phyloP scores from a whole-genome alignment of 2,797 vertebrate species.

The Cirrhinus molitorella region DNA sequence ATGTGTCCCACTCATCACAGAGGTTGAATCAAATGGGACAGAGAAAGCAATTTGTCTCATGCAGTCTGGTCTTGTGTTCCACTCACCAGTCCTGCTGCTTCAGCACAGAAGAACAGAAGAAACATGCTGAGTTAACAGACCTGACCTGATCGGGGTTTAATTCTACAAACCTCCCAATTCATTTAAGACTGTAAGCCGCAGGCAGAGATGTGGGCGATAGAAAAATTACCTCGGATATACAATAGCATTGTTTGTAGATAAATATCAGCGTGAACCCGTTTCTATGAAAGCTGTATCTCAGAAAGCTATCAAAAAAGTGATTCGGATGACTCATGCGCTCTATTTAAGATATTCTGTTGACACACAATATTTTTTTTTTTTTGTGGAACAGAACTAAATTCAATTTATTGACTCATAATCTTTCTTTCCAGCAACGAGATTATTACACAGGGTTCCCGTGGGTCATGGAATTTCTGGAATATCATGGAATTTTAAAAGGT shows the following conservation, averaged over 20 bases:
- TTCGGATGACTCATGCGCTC: background rate
- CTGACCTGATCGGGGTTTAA: constrained; percentile 56
- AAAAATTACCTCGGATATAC: background rate
- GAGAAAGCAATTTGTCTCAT: constrained; percentile 69
- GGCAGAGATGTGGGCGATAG: constrained; percentile 10
- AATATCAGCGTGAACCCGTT: background rate
- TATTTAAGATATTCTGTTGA: background rate
- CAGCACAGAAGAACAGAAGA: constrained; percentile 59
- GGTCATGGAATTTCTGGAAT: too few species aligned
- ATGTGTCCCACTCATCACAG: constrained; percentile 80
- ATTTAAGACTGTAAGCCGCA: constrained; percentile 45
- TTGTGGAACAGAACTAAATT: background rate
- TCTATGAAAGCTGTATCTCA: background rate
- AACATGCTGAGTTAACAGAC: constrained; percentile 59
- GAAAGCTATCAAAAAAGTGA: background rate
- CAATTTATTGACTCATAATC: background rate
- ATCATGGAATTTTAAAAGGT: too few species aligned
- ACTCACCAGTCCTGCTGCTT: constrained; percentile 58
- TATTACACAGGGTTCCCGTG: too few species aligned
- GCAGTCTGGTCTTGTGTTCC: constrained; percentile 64
- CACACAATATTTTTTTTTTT: background rate
- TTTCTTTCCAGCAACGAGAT: too few species aligned
- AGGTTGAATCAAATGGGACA: constrained; percentile 68
- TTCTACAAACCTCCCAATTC: constrained; percentile 50
- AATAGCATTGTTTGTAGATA: background rate